Evolutionary conservation across 2,113 vertebrate genomes (phyloP).

Genomic region (Aphyosemion australe): DNA sequence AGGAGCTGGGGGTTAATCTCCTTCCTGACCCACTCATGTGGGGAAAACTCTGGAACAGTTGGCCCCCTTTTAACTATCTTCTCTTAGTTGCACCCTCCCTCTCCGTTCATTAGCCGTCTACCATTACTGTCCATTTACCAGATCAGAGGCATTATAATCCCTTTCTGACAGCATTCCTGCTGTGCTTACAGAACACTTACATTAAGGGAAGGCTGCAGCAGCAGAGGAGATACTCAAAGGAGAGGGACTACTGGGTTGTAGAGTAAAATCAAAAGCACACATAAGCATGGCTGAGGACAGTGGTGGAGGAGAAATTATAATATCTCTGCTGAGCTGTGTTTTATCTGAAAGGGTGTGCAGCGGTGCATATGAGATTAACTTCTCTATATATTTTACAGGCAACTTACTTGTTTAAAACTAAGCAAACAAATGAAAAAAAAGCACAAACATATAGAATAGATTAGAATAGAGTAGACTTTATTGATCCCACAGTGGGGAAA

Average conservation of each 20-base stretch:
- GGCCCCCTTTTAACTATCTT: background rate
- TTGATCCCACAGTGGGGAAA: too few species aligned
- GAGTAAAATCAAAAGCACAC: slow-evolving; percentile 35
- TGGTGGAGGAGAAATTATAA: slow-evolving; percentile 1
- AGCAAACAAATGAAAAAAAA: background rate
- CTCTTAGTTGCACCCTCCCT: slow-evolving; percentile 3
- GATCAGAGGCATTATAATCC: slow-evolving; percentile 60
- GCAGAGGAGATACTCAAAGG: slow-evolving; percentile 14
- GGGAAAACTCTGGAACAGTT: slow-evolving; percentile 26
- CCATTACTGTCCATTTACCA: slow-evolving; percentile 64
- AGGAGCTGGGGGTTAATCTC: slow-evolving; percentile 33
- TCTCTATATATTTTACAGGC: background rate
- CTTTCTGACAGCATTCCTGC: slow-evolving; percentile 40
- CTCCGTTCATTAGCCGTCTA: slow-evolving; percentile 46
- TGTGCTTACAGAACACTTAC: slow-evolving; percentile 28
- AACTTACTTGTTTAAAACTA: background rate
- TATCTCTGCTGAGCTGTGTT: background rate
- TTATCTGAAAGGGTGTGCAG: slow-evolving; percentile 7
- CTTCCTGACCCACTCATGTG: slow-evolving; percentile 43
- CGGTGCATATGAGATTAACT: background rate
- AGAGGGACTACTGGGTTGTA: slow-evolving; percentile 7
- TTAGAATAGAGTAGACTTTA: too few species aligned
- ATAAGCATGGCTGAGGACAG: slow-evolving; percentile 14
- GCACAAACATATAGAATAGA: too few species aligned
- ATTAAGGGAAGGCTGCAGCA: slow-evolving; percentile 6